Percentiles rank a stretch among this genome's conserved stretches.
These are phyloP conservation scores for Pantala flavescens DNA, from an alignment of 1,140 invertebrate species.

Conservation along the genomic window DNA sequence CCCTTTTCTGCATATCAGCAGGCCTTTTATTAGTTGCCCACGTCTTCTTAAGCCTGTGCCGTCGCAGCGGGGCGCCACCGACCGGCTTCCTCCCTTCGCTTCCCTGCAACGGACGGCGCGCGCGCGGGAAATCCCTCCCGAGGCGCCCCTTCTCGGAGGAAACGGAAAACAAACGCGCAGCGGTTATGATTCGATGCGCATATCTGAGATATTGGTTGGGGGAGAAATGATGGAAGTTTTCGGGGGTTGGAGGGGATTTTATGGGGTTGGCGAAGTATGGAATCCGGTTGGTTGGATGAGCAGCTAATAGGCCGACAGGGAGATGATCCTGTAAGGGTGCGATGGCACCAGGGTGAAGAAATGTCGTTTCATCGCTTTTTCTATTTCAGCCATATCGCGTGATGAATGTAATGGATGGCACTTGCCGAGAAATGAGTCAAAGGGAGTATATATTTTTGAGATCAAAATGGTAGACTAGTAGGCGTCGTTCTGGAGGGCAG, in stretches of 20 bases:
- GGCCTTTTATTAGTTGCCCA: too few species aligned
- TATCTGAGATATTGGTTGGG: background rate
- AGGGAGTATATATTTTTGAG: too few species aligned
- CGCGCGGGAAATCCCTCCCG: background rate
- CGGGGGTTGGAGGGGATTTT: background rate
- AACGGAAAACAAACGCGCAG: background rate
- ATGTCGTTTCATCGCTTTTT: too few species aligned
- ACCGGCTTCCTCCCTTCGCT: background rate
- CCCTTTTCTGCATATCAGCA: too few species aligned
- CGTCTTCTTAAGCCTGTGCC: background rate
- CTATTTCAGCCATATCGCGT: too few species aligned
- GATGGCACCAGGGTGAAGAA: background rate
- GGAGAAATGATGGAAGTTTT: background rate
- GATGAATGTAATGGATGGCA: too few species aligned
- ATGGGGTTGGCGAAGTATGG: background rate
- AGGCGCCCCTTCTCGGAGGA: too few species aligned
- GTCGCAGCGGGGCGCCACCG: background rate
- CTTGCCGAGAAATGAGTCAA: too few species aligned
- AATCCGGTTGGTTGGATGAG: background rate
- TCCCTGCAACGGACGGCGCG: background rate
- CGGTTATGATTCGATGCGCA: slow-evolving; percentile 8
- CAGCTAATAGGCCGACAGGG: background rate
- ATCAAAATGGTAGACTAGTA: too few species aligned
- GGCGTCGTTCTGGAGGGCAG: too few species aligned
- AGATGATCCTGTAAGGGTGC: background rate